phyloP scores from a whole-genome alignment of 2,888 invertebrate species.

The Trichacis sp. region DNA sequence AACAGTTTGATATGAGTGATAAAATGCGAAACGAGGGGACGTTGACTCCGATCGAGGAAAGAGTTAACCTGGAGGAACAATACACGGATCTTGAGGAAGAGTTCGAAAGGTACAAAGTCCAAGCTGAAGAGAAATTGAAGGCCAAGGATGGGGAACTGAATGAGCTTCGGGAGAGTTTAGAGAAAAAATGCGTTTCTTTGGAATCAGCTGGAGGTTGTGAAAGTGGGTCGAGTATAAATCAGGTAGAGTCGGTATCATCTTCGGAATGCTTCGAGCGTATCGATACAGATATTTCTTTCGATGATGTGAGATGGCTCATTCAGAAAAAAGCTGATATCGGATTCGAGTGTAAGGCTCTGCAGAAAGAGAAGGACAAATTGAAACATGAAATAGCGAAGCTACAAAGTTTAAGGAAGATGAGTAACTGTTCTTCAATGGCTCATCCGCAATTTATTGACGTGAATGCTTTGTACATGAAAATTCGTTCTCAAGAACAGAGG shows the following conservation, averaged over 20 bases:
- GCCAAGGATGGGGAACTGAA: conserved; percentile 73
- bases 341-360: conserved; percentile 46
- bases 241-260: conserved; percentile 18
- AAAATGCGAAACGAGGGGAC: conserved; percentile 69
- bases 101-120: conserved; percentile 73
- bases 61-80: conserved; percentile 78
- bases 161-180: conserved; percentile 67
- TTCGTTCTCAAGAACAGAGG: conserved; percentile 73
- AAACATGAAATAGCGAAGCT: conserved; percentile 55
- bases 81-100: conserved; percentile 80
- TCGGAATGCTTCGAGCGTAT: conserved; percentile 18
- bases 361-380: conserved; percentile 53
- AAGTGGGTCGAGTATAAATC: conserved; percentile 6
- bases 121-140: conserved; percentile 71
- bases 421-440: conserved; percentile 12
- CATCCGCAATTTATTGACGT: conserved; percentile 36
- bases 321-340: conserved; percentile 50
- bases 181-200: conserved; percentile 20
- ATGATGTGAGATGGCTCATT: conserved; percentile 32
- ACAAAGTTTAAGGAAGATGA: conserved; percentile 44
- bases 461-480: conserved; percentile 53
- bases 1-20: conserved; percentile 74
- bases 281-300: conserved; percentile 24
- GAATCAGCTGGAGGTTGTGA: conserved; percentile 31
- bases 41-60: conserved; percentile 84